Evolutionary conservation across 2,113 vertebrate genomes (phyloP).

Genomic region (Gobiocypris rarus): DNA sequence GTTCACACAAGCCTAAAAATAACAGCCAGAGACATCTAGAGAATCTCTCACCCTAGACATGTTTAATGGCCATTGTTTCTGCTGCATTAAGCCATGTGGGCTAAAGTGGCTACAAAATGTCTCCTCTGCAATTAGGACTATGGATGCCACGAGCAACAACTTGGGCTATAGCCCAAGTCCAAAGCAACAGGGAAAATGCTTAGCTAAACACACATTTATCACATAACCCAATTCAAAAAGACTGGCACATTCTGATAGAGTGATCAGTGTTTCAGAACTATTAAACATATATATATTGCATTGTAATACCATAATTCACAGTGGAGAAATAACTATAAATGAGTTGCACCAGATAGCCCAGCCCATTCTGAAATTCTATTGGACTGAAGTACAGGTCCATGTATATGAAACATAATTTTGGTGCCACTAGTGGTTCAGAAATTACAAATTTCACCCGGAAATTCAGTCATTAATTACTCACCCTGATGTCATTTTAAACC

Average conservation of each 20-base stretch:
- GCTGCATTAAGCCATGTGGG: constrained; percentile 32
- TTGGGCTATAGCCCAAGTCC: neutral
- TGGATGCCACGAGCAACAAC: constrained; percentile 8
- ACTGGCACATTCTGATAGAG: neutral
- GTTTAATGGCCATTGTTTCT: constrained; percentile 44
- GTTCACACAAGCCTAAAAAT: constrained; percentile 46
- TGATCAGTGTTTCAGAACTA: constrained; percentile 6
- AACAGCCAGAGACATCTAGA: constrained; percentile 36
- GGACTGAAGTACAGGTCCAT: neutral
- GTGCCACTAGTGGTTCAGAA: neutral
- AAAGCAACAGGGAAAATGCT: neutral
- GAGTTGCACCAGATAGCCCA: neutral
- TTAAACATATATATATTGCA: no score
- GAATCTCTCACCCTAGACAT: constrained; percentile 44
- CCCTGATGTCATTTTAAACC: no score
- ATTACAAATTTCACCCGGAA: neutral
- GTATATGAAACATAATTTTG: neutral
- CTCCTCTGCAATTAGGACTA: constrained; percentile 30
- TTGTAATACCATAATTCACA: neutral
- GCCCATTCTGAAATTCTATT: neutral
- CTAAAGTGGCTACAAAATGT: constrained; percentile 27
- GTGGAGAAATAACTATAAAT: neutral
- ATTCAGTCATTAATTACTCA: no score
- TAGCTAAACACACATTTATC: neutral
- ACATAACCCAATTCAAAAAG: constrained; percentile 2